Base-by-base conservation (phyloP, 2,888 invertebrate species). In the Eledone cirrhosa region DNA sequence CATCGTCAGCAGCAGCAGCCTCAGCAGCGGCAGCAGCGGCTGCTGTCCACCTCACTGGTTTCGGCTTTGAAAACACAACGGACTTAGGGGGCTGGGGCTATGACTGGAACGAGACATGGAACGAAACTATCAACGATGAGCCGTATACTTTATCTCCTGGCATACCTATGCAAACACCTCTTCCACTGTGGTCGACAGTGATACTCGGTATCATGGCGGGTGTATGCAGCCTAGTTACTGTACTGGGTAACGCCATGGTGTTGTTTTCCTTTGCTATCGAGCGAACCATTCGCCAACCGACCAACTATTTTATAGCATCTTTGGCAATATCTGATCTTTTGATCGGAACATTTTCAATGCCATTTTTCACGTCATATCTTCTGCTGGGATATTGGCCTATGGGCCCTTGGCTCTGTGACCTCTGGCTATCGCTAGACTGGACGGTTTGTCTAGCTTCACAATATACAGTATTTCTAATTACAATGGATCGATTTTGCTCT, bases 271-370 rank as follows among this genome's bases (percentile, higher is more conserved):
- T 99, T 91, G 94, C 97, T 82, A 96, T 98, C 69, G 98, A 98
- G 91, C 93, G 97, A 80, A 95, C 95, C 84, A 93, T 93, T 83
- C 92, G 99, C 79, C 98, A 99, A 90, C 99, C 99, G 47, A 98
- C 98, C 91, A 99, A 99, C 92, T 99, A 99, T 92, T 99, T 99
- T 93, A 98, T 99, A 84, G 98, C 98, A 14, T 99, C 99, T 0
- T 93, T 99, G 82, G 99, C 99, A 75, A 96, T 98, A 79, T 97
- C 97, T 14, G 98, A 99, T 91, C 94, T 99, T 93, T 93, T 99
- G 81, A 99, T 99, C 91, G 99, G 99, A 88, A 95, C 97, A 77
- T 95, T 99, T 81, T 99, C 99, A 47, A 97, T 99, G 95, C 99
- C 99, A 78, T 98, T 99, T 92, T 99, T 97, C 92, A 98, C 98